Evolutionary conservation across 2,797 vertebrate species (phyloP), one percentile per base, ranked within the genome.

Genomic region (Denticeps clupeoides): DNA sequence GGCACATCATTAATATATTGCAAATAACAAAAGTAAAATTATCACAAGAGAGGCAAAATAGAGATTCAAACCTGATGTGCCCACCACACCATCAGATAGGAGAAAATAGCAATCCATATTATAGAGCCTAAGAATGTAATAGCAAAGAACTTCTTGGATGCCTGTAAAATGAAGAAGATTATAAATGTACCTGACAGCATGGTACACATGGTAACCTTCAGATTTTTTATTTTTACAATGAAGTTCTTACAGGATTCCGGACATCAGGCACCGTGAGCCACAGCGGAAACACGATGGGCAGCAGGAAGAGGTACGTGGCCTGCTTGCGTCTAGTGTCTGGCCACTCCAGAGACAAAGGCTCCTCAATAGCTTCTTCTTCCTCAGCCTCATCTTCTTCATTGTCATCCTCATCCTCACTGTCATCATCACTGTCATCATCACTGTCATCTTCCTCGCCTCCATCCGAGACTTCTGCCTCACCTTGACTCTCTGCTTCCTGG

Each of bases 61-160:
- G 25, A 7, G 13, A 12, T 4, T 63, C 76, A 66, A 53, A 97
- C 93, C 92, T 97, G 93, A 80, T 97, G 93, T 40, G 93, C 93
- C 93, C 92, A 96, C 92, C 92, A 97, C 68, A 97, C 91, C 93
- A 97, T 93, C 57, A 97, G 87, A 69, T 96, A 97, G 26, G 93
- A 97, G 67, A 95, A 93, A 5, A 76, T 55, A 41, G 72, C 93
- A 54, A 97, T 97, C 93, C 93, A 97, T 33, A 84, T 0, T 60
- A 97, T 94, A 31, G 93, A 89, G 56, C 89, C 93, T 45, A 96
- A 72, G 67, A 97, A 97, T 0, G 91, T 93, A 41, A 84, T 2
- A 21, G 62, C 81, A 67, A 93, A 95, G 67, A 83, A 88, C 59
- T 67, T 89, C 55, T 61, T 86, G 23, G 85, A 90, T 63, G 83